Evolutionary conservation across 1,140 invertebrate genomes (phyloP).

Genomic region (Cardiocondyla obscurior): DNA sequence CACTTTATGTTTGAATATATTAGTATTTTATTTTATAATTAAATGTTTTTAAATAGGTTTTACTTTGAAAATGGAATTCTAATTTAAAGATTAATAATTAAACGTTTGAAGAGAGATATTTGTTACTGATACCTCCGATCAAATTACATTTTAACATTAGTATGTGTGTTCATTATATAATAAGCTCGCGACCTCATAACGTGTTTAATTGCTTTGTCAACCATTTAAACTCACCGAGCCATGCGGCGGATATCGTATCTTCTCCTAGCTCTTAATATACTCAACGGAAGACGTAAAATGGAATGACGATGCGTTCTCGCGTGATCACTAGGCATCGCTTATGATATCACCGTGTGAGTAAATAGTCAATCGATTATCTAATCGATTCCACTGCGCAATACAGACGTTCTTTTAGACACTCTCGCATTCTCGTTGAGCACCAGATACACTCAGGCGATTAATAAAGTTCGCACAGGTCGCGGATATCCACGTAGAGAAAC

Average conservation of each 20-base stretch:
- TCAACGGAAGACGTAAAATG: slow-evolving; percentile 37
- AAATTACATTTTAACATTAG: not conserved
- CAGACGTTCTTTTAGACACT: not conserved
- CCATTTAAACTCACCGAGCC: slow-evolving; percentile 53
- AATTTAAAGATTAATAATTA: not conserved
- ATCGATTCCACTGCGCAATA: not conserved
- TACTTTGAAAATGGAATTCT: not conserved
- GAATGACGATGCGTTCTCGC: slow-evolving; percentile 18
- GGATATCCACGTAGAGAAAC: not conserved
- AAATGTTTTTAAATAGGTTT: not conserved
- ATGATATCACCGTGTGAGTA: slow-evolving; percentile 40
- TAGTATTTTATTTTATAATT: not conserved
- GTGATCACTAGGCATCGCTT: slow-evolving; percentile 67
- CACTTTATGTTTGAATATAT: not conserved
- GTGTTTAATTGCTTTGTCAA: not conserved
- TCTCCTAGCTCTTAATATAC: slow-evolving; percentile 42
- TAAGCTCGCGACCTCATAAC: not conserved
- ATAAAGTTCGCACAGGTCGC: not conserved
- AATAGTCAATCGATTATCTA: not conserved
- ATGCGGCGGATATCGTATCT: slow-evolving; percentile 35
- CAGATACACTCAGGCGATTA: not conserved
- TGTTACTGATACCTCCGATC: not conserved
- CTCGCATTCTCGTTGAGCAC: not conserved
- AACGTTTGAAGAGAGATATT: not conserved
- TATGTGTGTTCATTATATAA: not conserved